A percentile compares a stretch with the other conserved stretches of the same genome.
phyloP scores from a whole-genome alignment of 35 echinoderm and acorn worm species.

The Apostichopus japonicus region DNA sequence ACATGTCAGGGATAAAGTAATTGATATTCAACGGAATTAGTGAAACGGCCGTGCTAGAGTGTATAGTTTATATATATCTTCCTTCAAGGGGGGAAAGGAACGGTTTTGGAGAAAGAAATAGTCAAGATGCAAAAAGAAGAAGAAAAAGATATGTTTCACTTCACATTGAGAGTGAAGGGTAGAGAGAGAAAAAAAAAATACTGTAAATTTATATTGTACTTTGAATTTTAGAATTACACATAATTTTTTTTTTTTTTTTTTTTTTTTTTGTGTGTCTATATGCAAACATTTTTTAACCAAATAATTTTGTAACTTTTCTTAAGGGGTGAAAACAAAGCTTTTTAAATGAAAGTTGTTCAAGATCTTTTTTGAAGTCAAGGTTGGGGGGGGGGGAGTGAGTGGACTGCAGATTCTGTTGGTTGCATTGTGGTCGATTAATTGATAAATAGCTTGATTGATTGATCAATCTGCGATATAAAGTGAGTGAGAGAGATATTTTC shows the following conservation, averaged over 20 bases:
- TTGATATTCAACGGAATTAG: too few species aligned
- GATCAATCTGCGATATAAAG: not conserved
- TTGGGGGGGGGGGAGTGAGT: not conserved
- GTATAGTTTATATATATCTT: too few species aligned
- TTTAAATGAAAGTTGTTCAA: not conserved
- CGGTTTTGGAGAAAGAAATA: too few species aligned
- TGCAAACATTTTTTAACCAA: conserved; percentile 31
- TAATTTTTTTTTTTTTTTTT: too few species aligned
- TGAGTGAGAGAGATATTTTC: not conserved
- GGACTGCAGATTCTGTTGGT: not conserved
- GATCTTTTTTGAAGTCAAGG: not conserved
- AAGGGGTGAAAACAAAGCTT: not conserved
- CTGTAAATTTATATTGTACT: not conserved
- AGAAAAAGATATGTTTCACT: not conserved
- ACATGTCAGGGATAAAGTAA: too few species aligned
- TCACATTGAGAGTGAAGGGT: not conserved
- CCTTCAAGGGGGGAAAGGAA: too few species aligned
- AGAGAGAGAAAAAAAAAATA: not conserved
- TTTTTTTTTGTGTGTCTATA: conserved; percentile 37
- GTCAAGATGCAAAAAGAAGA: too few species aligned
- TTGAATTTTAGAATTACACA: conserved; percentile 13
- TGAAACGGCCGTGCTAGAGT: too few species aligned
- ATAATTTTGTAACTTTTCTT: conserved; percentile 27
- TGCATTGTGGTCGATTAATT: not conserved
- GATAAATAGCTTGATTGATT: not conserved